Base-by-base conservation (phyloP, 2,113 vertebrate genomes). In the Toxostoma redivivum region DNA sequence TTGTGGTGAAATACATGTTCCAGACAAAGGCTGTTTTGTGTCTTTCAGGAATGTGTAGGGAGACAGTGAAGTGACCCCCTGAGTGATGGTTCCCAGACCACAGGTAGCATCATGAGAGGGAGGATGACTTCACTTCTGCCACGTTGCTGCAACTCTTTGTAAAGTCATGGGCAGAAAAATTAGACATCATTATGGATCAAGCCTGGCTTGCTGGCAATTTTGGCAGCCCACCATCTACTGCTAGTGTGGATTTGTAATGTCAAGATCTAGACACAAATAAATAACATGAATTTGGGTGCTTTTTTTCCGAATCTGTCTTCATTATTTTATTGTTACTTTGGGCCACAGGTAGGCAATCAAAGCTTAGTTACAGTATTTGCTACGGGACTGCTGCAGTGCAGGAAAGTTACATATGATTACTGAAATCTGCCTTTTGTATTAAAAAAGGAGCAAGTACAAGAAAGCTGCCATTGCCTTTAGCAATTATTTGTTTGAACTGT, bases 401-500 rank as follows among this genome's bases (percentile, higher is more conserved):
- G 40, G 40, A 51, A 88, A 71, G 22, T 73, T 67, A 60, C 1
- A 0, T 73, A 25, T 66, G 44, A 30, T 81, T 94, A 42, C 42
- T 81, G 77, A 64, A 84, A 91, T 74, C 25, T 71, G 17, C 37
- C 25, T 71, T 94, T 84, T 84, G 9, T 86, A 56, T 74, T 74
- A 44, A 56, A 70, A 92, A 51, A 42, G 30, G 62, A 71, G 23
- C 12, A 23, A 67, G 35, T 67, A 45, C n/a, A 76, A 72, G 40
- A 91, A 81, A 89, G 16, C 56, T 96, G 53, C 15, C 74, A 3
- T 78, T 88, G 77, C 61, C 47, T 82, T 67, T 86, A 79, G 37
- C 57, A 87, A 50, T 91, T 92, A 51, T 30, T 88, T 83, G 22
- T 81, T 88, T 72, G 45, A 95, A 67, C 44, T 84, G 45, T 56